phyloP scores from a whole-genome alignment of 2,797 vertebrate genomes.

The Podargus strigoides region DNA sequence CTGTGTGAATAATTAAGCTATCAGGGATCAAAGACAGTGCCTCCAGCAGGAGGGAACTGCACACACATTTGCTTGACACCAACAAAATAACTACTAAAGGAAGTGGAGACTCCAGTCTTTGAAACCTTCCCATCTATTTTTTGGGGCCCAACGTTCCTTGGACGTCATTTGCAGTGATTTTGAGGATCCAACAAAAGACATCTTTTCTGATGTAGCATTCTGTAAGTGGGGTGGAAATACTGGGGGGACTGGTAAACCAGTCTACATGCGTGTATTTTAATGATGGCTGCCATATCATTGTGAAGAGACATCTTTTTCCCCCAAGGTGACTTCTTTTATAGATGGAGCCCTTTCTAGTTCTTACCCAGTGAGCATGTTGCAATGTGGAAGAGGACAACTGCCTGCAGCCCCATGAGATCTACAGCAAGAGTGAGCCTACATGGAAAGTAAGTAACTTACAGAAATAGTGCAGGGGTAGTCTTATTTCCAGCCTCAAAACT shows the following conservation, averaged over 20 bases:
- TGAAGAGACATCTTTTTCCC: neutral
- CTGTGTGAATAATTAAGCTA: neutral
- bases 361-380: neutral
- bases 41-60: conserved; percentile 1
- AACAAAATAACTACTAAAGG: neutral
- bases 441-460: neutral
- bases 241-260: neutral
- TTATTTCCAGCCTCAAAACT: neutral
- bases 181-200: neutral
- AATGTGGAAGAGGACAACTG: neutral
- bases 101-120: neutral
- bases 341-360: neutral
- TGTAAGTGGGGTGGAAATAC: neutral
- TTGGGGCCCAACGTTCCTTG: neutral
- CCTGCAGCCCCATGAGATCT: neutral
- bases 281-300: neutral
- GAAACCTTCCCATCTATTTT: neutral
- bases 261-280: neutral
- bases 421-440: neutral
- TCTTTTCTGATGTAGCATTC: neutral
- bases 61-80: neutral
- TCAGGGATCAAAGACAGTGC: neutral
- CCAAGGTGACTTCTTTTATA: neutral
- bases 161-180: neutral
- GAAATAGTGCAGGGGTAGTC: neutral